Evolutionary conservation across 2,113 vertebrate species (phyloP).

Genomic region (Todiramphus chloris): DNA sequence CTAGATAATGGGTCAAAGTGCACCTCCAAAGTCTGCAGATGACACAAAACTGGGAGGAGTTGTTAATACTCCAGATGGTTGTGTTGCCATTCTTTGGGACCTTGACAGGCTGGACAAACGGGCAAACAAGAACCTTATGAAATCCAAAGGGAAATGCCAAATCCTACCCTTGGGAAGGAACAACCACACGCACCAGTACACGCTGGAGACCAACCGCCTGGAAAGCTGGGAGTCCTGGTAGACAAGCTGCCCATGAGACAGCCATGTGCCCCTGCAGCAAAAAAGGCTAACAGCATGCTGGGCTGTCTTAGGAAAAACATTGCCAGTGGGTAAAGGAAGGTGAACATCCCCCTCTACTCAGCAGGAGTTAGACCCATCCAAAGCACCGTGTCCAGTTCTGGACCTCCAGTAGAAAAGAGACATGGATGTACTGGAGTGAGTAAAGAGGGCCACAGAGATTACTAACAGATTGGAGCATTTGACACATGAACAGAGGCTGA

Average conservation of each 20-base stretch:
- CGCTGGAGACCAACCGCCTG: not conserved
- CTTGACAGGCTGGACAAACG: not conserved
- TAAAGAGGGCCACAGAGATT: not conserved
- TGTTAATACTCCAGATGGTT: not conserved
- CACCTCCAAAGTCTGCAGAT: not conserved
- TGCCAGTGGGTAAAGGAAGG: not conserved
- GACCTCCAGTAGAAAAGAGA: not conserved
- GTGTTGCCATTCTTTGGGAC: rapidly evolving
- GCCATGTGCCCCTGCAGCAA: not conserved
- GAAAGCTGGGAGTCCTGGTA: not conserved
- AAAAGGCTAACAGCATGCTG: rapidly evolving
- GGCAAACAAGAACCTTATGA: not conserved
- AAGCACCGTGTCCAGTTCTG: not conserved
- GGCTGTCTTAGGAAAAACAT: not conserved
- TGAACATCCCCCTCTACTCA: not conserved
- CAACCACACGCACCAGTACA: not conserved
- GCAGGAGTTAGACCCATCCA: not conserved
- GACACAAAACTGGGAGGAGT: not conserved
- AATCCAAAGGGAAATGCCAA: not conserved
- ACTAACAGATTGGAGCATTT: not conserved
- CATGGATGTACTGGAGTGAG: rapidly evolving
- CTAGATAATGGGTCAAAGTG: not conserved
- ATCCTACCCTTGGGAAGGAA: not conserved
- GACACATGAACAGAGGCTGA: not conserved
- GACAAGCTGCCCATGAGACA: not conserved